Evolutionary conservation across 2,888 invertebrate genomes (phyloP), one percentile per base, ranked within the genome.

Genomic region (Monopis laevigella): DNA sequence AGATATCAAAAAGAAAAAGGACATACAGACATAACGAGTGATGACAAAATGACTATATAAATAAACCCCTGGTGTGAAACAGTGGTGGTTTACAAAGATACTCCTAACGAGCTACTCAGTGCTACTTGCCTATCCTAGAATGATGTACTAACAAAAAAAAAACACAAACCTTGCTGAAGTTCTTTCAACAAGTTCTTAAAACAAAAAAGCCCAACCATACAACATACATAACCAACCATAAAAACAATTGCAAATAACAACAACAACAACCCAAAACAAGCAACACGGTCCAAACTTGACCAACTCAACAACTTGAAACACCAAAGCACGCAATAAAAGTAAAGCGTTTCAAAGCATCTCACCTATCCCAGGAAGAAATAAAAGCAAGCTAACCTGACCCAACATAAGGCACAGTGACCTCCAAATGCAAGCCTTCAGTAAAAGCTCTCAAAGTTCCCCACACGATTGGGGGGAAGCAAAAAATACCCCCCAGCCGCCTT

Each of bases 401-500:
- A 34, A 34, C 34, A 18, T 16, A 18, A 34, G 34, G 62, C 58
- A 67, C 71, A 73, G 74, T 78, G 78, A 78, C 78, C 78, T 77
- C 75, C 74, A 80, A 78, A 67, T 72, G 71, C 70, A 74, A 77
- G 77, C 35, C 35, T n/a, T 26, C 27, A 35, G 78, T 75, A 75
- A 77, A 77, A 72, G 75, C 77, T 77, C 77, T 30, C 12, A 18
- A 30, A 32, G 39, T 26, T 72, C 75, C 65, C 72, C 69, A 67
- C 67, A 71, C 71, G 74, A 71, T 68, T 71, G 74, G 77, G 71
- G 69, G 72, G 74, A 74, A 70, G 72, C 68, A 73, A 77, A 80
- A 80, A 78, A 78, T 77, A 66, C 65, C 44, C 65, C 65, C 51
- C 68, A 64, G 63, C 65, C 68, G 60, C 68, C 46, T 28, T 41